Conservation (phyloP, 2,888 invertebrate species). For the Loripinus fragilis region DNA sequence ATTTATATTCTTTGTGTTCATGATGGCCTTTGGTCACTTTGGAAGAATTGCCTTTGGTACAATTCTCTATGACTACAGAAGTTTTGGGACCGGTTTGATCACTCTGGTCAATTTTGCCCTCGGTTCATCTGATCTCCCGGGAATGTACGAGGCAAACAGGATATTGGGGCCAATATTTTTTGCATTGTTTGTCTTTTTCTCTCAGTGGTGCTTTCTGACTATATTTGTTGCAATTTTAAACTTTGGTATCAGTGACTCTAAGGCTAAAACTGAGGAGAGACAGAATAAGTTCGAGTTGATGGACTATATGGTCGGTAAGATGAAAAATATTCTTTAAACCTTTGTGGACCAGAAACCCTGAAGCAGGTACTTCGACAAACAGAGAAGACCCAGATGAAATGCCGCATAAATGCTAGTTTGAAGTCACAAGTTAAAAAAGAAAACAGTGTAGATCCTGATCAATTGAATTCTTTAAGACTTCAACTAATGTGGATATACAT, state of each 20-base stretch:
- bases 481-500: no score
- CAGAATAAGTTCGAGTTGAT: constrained; percentile 64
- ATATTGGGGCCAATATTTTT: constrained; percentile 66
- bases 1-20: constrained; percentile 45
- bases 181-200: constrained; percentile 57
- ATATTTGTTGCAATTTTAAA: constrained; percentile 66
- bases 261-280: constrained; percentile 37
- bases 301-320: constrained; percentile 58
- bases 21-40: constrained; percentile 64
- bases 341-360: no score
- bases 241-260: constrained; percentile 57
- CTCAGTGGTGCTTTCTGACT: constrained; percentile 60
- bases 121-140: constrained; percentile 63
- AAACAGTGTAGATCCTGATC: no score
- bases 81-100: constrained; percentile 42
- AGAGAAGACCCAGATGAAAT: no score
- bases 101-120: constrained; percentile 64
- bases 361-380: no score
- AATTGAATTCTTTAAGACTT: no score
- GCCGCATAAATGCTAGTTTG: no score
- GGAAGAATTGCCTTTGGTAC: constrained; percentile 58
- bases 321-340: constrained; percentile 44
- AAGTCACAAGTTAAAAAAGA: no score
- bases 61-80: constrained; percentile 49
- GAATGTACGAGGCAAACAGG: constrained; percentile 43